These are phyloP conservation scores for Peromyscus maniculatus DNA, from an alignment of 2,113 vertebrate species.

Conservation along the genomic window DNA sequence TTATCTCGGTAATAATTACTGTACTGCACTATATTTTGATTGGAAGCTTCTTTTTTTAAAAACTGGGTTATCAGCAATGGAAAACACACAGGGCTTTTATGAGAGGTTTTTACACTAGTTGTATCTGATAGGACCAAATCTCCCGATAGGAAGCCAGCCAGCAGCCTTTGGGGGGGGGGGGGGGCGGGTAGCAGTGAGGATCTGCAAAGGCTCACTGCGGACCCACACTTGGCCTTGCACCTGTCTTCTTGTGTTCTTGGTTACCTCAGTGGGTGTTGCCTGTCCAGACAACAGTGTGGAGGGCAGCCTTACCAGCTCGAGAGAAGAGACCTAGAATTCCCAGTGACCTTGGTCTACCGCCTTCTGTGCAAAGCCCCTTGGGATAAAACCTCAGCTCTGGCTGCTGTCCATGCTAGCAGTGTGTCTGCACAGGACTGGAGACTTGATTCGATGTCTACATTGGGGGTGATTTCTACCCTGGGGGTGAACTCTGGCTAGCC, in stretches of 20 bases:
- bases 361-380: neutral
- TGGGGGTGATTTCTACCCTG: neutral
- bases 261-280: neutral
- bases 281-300: neutral
- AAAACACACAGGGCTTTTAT: slow-evolving; percentile 43
- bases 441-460: neutral
- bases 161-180: neutral
- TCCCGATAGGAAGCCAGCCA: neutral
- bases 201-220: neutral
- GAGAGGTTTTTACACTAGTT: neutral
- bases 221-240: neutral
- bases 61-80: slow-evolving; percentile 13
- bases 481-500: neutral
- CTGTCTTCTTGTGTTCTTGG: neutral
- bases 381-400: neutral
- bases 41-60: slow-evolving; percentile 19
- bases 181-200: neutral
- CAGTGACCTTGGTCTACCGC: neutral
- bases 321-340: neutral
- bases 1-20: slow-evolving; percentile 74
- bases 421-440: neutral
- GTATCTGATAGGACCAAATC: slow-evolving; percentile 10
- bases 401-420: neutral
- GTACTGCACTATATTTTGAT: slow-evolving; percentile 44
- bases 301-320: neutral